Percentiles rank a stretch among this genome's conserved stretches.
These are phyloP conservation scores for Boloria euphrosyne DNA, from an alignment of 2,888 invertebrate genomes.

Conservation along the genomic window DNA sequence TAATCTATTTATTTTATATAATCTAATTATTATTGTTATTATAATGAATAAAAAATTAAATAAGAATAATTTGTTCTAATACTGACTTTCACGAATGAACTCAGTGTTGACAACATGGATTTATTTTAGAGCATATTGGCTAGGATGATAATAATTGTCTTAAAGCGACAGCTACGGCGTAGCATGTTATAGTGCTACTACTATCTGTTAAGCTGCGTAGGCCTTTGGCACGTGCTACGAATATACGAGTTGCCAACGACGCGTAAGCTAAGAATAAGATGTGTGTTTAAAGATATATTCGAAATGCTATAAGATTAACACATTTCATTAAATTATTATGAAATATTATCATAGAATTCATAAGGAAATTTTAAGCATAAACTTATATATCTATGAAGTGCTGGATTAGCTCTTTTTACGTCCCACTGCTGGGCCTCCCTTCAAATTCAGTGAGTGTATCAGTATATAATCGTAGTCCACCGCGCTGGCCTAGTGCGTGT, in stretches of 20 bases:
- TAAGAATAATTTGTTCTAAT: too few species aligned
- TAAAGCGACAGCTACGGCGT: conserved; percentile 58
- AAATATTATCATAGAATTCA: not conserved
- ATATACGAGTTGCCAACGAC: conserved; percentile 69
- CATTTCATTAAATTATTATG: not conserved
- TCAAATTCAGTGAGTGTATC: too few species aligned
- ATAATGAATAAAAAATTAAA: too few species aligned
- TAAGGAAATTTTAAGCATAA: too few species aligned
- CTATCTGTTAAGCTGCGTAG: conserved; percentile 69
- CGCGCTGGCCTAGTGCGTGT: too few species aligned
- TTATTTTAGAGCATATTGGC: conserved; percentile 19
- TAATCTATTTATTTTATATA: too few species aligned
- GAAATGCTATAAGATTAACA: not conserved
- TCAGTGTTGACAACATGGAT: not conserved
- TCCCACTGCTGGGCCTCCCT: too few species aligned
- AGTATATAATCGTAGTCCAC: too few species aligned
- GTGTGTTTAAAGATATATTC: conserved; percentile 7
- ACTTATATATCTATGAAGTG: too few species aligned
- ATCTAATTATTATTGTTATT: too few species aligned
- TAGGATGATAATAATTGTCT: conserved; percentile 12
- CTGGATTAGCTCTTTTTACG: too few species aligned
- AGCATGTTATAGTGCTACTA: conserved; percentile 47
- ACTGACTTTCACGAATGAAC: not conserved
- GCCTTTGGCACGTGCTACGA: conserved; percentile 73
- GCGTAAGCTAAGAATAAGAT: conserved; percentile 49